Evolutionary conservation across 1,140 invertebrate genomes (phyloP).

Genomic region (Drosophila azteca): DNA sequence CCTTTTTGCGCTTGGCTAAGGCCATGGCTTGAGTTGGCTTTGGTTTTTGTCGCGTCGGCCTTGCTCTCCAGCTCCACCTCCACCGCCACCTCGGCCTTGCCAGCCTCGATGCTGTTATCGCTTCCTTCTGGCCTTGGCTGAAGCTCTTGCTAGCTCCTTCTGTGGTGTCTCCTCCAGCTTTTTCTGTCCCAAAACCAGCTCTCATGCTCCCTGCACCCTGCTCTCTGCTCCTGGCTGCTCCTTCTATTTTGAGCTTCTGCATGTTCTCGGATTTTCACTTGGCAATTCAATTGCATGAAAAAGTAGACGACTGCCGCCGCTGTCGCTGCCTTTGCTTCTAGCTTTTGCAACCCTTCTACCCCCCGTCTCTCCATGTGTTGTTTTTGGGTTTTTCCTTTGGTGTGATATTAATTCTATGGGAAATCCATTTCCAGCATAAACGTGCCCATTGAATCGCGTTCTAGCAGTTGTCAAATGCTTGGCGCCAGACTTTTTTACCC

Average conservation of each 20-base stretch:
- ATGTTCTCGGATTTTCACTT: constrained; percentile 54
- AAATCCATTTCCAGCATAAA: constrained; percentile 72
- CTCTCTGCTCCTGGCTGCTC: neutral
- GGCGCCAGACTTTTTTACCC: constrained; percentile 59
- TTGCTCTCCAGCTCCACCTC: constrained; percentile 13
- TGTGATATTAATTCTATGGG: constrained; percentile 78
- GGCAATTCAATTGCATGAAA: constrained; percentile 73
- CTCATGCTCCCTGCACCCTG: neutral
- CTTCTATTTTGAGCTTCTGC: constrained; percentile 16
- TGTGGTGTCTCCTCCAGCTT: constrained; percentile 1
- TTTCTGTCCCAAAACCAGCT: neutral
- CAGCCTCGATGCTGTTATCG: constrained; percentile 25
- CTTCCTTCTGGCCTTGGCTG: constrained; percentile 15
- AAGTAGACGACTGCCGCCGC: constrained; percentile 28
- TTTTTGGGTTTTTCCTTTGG: constrained; percentile 50
- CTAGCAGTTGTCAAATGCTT: constrained; percentile 55
- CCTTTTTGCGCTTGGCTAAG: constrained; percentile 69
- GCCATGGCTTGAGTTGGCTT: constrained; percentile 57
- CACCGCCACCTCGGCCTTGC: neutral
- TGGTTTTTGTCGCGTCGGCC: constrained; percentile 58
- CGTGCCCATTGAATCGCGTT: constrained; percentile 69
- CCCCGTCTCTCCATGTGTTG: neutral
- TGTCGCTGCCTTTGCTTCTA: constrained; percentile 10
- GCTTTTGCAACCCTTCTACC: constrained; percentile 12
- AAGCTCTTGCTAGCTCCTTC: neutral